Evolutionary conservation across 2,797 vertebrate genomes (phyloP).

Genomic region (Chelidonichthys spinosus): DNA sequence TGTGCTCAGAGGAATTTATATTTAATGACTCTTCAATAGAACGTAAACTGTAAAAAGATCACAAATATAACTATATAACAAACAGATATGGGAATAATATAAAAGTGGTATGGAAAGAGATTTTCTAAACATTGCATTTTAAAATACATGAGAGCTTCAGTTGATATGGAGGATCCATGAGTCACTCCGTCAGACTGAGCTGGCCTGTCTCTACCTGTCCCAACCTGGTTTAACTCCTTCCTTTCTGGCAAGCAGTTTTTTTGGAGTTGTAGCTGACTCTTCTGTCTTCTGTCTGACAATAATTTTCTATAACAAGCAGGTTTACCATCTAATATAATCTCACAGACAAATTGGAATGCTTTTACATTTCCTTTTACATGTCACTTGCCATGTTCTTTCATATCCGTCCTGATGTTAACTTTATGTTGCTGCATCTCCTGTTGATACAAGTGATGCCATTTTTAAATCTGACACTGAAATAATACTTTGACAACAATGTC

Average conservation of each 20-base stretch:
- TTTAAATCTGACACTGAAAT: neutral
- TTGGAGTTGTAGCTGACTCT: constrained; percentile 9
- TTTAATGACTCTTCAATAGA: neutral
- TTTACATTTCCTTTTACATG: constrained; percentile 6
- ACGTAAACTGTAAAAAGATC: neutral
- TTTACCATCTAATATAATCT: constrained; percentile 3
- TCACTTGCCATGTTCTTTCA: neutral
- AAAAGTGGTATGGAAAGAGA: neutral
- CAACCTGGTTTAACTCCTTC: constrained; percentile 62
- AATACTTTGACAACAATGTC: neutral
- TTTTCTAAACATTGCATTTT: constrained; percentile 10
- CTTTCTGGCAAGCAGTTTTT: constrained; percentile 19
- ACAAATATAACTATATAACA: neutral
- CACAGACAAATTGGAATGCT: neutral
- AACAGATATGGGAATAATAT: constrained; percentile 1
- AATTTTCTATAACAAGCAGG: neutral
- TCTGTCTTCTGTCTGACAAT: constrained; percentile 13
- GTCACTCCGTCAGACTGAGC: constrained; percentile 37
- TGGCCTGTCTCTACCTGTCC: constrained; percentile 65
- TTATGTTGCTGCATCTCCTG: neutral
- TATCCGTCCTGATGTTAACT: neutral
- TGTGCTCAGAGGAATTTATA: neutral
- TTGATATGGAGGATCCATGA: constrained; percentile 48
- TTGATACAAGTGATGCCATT: neutral
- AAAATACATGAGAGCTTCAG: constrained; percentile 23